Evolutionary conservation across 2,113 vertebrate genomes (phyloP).

Genomic region (Lontra canadensis): DNA sequence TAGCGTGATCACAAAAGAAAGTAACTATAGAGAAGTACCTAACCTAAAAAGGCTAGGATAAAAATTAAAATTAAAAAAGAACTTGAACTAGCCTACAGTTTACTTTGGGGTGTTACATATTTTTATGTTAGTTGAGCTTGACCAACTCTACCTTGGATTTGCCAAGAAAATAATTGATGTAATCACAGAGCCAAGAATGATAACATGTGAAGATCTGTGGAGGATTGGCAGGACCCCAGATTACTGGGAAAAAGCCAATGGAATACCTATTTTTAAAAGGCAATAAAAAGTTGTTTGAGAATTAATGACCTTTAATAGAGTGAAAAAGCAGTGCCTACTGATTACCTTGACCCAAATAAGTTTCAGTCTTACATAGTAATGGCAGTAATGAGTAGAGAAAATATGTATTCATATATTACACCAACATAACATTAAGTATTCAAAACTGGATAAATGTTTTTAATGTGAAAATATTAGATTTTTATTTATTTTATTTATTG

Average conservation of each 20-base stretch:
- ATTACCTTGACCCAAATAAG: conserved; percentile 36
- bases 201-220: conserved; percentile 68
- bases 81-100: conserved; percentile 36
- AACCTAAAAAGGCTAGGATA: not conserved
- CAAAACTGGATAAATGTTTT: not conserved
- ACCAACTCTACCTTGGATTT: conserved; percentile 62
- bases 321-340: conserved; percentile 46
- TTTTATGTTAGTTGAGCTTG: conserved; percentile 70
- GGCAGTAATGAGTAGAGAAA: not conserved
- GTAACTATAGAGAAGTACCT: conserved; percentile 6
- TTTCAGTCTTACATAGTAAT: conserved; percentile 24
- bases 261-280: conserved; percentile 72
- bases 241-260: conserved; percentile 53
- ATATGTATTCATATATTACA: not conserved
- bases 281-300: conserved; percentile 66
- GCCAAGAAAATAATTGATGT: conserved; percentile 79
- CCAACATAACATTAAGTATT: not conserved
- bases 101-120: conserved; percentile 51
- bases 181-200: conserved; percentile 74
- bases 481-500: conserved; percentile 35
- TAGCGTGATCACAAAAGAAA: not conserved
- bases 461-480: not conserved
- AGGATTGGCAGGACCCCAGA: conserved; percentile 66
- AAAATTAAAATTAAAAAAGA: conserved; percentile 29
- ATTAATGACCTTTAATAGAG: conserved; percentile 62